Conservation (phyloP, 2,888 invertebrate species). For the Ophonus ardosiacus region DNA sequence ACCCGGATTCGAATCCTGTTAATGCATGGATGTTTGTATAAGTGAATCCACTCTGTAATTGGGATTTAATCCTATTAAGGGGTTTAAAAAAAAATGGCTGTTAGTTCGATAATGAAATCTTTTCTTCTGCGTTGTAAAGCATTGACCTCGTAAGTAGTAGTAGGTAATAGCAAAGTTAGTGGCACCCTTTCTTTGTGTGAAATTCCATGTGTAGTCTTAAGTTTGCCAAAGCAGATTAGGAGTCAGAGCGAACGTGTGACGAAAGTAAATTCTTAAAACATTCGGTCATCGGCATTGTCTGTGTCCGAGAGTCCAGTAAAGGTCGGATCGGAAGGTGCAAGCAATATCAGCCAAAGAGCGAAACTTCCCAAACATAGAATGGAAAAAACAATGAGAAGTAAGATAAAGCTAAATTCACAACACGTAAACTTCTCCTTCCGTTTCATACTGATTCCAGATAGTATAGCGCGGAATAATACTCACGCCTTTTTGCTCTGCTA, state of each 20-base stretch:
- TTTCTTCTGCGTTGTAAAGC: background rate
- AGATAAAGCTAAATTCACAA: constrained; percentile 43
- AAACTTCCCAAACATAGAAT: constrained; percentile 31
- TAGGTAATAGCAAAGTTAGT: background rate
- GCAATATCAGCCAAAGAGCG: constrained; percentile 21
- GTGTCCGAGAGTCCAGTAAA: background rate
- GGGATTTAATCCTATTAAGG: too few relatives aligned
- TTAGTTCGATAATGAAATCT: background rate
- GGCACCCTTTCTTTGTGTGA: constrained; percentile 37
- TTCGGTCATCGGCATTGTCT: constrained; percentile 18
- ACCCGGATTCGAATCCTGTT: too few relatives aligned
- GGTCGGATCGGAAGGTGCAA: background rate
- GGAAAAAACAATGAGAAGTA: constrained; percentile 33
- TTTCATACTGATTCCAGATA: constrained; percentile 44
- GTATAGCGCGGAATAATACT: constrained; percentile 21
- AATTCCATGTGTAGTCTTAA: constrained; percentile 20
- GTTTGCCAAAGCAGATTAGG: constrained; percentile 40
- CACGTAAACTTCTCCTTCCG: constrained; percentile 44
- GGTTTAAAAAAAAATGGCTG: too few relatives aligned
- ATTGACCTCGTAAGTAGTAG: background rate
- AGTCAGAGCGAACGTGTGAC: constrained; percentile 40
- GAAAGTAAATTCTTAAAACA: constrained; percentile 25
- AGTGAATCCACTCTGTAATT: too few relatives aligned
- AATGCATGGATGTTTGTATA: too few relatives aligned
- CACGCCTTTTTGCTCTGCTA: constrained; percentile 28